phyloP scores from a whole-genome alignment of 2,113 vertebrate species.

The Myiozetetes cayanensis region DNA sequence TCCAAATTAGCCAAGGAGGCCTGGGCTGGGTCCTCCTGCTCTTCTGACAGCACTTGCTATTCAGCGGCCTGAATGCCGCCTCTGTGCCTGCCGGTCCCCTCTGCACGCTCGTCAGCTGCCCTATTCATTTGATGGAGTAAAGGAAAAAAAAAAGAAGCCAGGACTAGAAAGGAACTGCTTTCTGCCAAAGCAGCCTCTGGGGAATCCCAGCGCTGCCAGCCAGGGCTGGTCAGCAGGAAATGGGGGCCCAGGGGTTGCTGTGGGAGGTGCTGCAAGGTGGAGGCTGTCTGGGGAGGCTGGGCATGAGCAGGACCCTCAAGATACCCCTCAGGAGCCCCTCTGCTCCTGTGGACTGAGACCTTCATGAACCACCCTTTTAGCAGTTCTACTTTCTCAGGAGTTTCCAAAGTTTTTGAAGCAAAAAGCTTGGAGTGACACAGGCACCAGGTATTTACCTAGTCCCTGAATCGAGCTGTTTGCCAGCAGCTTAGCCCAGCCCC shows the following conservation, averaged over 20 bases:
- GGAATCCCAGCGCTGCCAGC: conserved; percentile 1
- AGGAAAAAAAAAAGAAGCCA: neutral
- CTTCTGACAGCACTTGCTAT: conserved; percentile 18
- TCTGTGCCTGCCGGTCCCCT: conserved; percentile 14
- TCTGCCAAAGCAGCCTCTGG: conserved; percentile 10
- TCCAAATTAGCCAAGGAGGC: conserved; percentile 12
- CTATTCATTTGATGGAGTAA: neutral
- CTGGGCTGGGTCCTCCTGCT: conserved; percentile 6
- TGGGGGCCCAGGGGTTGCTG: neutral
- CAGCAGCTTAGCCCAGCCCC: neutral
- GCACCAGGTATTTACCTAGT: neutral
- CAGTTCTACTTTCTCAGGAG: neutral
- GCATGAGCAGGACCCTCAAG: rapidly evolving
- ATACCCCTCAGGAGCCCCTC: neutral
- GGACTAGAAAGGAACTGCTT: neutral
- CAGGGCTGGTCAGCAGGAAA: neutral
- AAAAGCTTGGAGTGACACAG: neutral
- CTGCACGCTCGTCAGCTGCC: neutral
- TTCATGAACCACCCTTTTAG: rapidly evolving
- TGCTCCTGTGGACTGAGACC: neutral
- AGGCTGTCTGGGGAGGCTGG: neutral
- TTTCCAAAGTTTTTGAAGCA: neutral
- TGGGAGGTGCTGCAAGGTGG: neutral
- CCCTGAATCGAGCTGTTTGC: neutral
- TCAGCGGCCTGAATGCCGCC: conserved; percentile 35